A percentile compares a stretch with the other conserved stretches of the same genome.
Evolutionary conservation across 1,140 invertebrate species (phyloP).

Genomic region (Drosophila funebris): DNA sequence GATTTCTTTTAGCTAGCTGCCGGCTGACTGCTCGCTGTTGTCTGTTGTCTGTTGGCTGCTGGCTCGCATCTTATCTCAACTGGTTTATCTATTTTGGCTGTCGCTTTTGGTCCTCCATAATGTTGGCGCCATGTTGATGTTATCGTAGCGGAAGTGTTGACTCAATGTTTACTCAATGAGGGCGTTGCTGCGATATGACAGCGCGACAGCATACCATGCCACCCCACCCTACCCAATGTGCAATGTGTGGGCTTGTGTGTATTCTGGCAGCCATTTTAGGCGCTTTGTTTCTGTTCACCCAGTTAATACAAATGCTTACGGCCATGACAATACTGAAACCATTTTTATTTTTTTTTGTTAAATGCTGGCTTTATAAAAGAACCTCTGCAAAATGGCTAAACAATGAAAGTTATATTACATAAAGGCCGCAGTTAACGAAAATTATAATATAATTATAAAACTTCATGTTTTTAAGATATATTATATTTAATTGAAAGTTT

Average conservation of each 20-base stretch:
- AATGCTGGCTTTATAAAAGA: slow-evolving; percentile 53
- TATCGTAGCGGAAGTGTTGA: slow-evolving; percentile 78
- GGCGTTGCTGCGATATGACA: slow-evolving; percentile 70
- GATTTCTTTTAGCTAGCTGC: slow-evolving; percentile 20
- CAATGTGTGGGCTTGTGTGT: slow-evolving; percentile 36
- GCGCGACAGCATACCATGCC: slow-evolving; percentile 3
- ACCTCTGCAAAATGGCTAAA: slow-evolving; percentile 54
- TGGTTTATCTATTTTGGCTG: slow-evolving; percentile 75
- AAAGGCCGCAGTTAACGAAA: too few relatives aligned
- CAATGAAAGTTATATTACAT: too few relatives aligned
- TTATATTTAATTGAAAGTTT: too few relatives aligned
- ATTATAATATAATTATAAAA: too few relatives aligned
- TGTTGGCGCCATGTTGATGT: slow-evolving; percentile 81
- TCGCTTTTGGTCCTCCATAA: slow-evolving; percentile 71
- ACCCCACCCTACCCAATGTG: slow-evolving; percentile 7
- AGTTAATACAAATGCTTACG: slow-evolving; percentile 59
- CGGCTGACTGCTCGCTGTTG: neutral
- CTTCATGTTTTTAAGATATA: too few relatives aligned
- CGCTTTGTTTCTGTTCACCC: slow-evolving; percentile 50
- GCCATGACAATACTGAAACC: slow-evolving; percentile 5
- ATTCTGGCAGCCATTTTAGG: slow-evolving; percentile 57
- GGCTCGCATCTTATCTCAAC: slow-evolving; percentile 54
- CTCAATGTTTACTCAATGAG: slow-evolving; percentile 82
- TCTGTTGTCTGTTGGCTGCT: slow-evolving; percentile 31
- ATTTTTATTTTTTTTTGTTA: slow-evolving; percentile 4